Base-by-base conservation (phyloP, 2,888 invertebrate species). In the Hirtodrosophila trivittata region DNA sequence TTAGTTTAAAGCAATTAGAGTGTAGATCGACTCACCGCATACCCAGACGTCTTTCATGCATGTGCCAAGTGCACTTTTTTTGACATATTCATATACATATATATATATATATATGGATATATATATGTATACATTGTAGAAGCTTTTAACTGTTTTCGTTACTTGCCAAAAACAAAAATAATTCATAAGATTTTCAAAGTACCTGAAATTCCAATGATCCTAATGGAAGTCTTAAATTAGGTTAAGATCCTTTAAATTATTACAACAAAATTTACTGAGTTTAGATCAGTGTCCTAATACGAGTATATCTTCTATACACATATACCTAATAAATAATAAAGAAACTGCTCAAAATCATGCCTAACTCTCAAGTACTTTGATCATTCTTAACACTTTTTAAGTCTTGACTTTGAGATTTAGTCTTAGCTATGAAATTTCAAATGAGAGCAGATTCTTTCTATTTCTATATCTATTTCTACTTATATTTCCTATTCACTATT, bases 151-250 rank as follows among this genome's bases (percentile, higher is more conserved):
- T 57, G n/a, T 65, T 78, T 78, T 73, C 73, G 66, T 75, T 78
- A 64, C 60, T 78, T 83, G 83, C 74, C 84, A 69, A n/a, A n/a
- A n/a, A n/a, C n/a, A 64, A 66, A 55, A 49, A 70, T 74, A 80
- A 82, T 82, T 82, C 84, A 69, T 86, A 82, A 86, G 84, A 82
- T 86, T 82, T 85, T 75, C 66, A 84, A 82, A 86, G 82, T 82
- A 82, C 82, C 82, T 82, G 82, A 82, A 80, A 83, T 86, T 86
- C 70, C 80, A 86, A 63, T 59, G 50, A 76, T 58, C 69, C 76
- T 57, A 67, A 50, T 65, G 71, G 71, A 80, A 83, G 63, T 83
- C 71, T 64, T 69, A 52, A 68, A 70, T 67, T 86, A 82, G 84
- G 50, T 66, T 83, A 82, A 86, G 86, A 18, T 70, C 62, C 76